These are phyloP conservation scores for Mus caroli DNA, from an alignment of 2,797 vertebrate species.

Conservation along the genomic window DNA sequence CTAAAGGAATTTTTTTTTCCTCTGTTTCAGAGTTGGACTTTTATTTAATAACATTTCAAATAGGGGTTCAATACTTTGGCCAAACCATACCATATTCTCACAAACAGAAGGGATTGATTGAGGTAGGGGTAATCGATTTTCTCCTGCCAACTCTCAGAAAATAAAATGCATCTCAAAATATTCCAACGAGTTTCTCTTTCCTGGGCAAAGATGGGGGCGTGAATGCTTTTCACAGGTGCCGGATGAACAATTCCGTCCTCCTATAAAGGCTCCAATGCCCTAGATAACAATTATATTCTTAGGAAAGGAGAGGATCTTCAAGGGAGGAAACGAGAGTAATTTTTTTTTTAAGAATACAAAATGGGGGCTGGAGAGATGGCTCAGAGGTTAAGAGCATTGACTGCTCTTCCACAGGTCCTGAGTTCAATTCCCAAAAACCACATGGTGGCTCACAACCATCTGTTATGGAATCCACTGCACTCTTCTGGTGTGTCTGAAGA, in stretches of 20 bases:
- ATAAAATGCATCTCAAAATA: slow-evolving; percentile 33
- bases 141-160: slow-evolving; percentile 21
- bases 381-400: not conserved
- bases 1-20: not conserved
- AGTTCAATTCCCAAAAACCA: not conserved
- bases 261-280: not conserved
- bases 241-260: not conserved
- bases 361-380: not conserved
- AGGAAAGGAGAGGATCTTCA: not conserved
- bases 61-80: not conserved
- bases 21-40: slow-evolving; percentile 10
- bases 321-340: not conserved
- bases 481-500: too few relatives aligned
- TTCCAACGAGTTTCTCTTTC: not conserved
- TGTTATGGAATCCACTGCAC: too few relatives aligned
- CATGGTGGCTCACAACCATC: not conserved
- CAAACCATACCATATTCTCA: slow-evolving; percentile 31
- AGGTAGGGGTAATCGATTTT: slow-evolving; percentile 3
- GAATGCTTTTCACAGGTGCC: not conserved
- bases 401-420: not conserved
- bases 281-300: not conserved
- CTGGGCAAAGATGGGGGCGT: not conserved
- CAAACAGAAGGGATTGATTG: slow-evolving; percentile 21
- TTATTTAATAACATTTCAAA: slow-evolving; percentile 31
- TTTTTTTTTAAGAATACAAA: not conserved